Evolutionary conservation across 92 coral and sea anemone genomes (phyloP), one percentile per base, ranked within the genome.

Genomic region (Zoanthus gigantus): DNA sequence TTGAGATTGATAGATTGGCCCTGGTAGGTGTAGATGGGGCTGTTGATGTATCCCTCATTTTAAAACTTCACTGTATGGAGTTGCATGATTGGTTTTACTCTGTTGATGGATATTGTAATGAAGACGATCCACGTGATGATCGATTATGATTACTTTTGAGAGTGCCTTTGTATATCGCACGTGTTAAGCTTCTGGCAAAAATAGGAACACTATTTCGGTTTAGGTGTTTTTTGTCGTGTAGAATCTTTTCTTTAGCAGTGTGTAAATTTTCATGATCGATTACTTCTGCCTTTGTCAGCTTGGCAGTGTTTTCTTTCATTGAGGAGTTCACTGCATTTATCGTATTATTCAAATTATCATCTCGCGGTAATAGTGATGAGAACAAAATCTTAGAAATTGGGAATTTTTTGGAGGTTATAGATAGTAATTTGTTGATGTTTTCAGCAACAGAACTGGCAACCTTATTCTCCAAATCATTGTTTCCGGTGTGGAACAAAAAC

Each of bases 111-210:
- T 71, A 17, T 10, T 71, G 75, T 71, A 31, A 9, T 44, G 15
- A 16, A 14, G 47, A 14, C 34, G 31, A 11, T 18, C n/a, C 75
- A 30, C 75, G 46, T 71, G 47, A 46, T 71, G 75, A 30, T 31
- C 42, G 47, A 71, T 71, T 71, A 1, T 9, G 75, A 71, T 71
- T 44, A 71, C 17, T 37, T 37, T 0, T 9, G 13, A 71, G 75
- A 71, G 9, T 71, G 75, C 75, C 75, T 71, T 71, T 30, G 75
- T 71, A 71, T 9, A 71, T 71, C 16, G 75, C 13, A 17, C 72
- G 54, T 81, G 68, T 81, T 47, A 81, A 46, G 65, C 61, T 80
- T 61, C 71, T 80, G 23, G 85, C 75, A 32, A 81, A 34, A 14
- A 81, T 9, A 37, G 31, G 5, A 52, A 81, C 86, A 31, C 86